phyloP scores from a whole-genome alignment of 1,140 invertebrate species.

The Chrysomallon squamiferum region DNA sequence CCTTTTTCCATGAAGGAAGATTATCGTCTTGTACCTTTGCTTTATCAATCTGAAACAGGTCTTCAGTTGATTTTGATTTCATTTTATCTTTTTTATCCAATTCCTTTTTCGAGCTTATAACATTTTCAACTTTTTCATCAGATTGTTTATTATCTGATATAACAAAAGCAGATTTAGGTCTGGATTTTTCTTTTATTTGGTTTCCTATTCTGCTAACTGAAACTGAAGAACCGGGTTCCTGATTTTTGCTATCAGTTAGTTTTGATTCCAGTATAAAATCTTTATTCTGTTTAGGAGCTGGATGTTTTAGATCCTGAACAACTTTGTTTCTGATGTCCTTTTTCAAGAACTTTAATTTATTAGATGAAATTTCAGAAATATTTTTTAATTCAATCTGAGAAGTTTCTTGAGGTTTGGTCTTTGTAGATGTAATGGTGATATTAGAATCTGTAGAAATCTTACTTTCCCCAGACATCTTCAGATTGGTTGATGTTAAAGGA shows the following conservation, averaged over 20 bases:
- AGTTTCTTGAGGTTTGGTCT: neutral
- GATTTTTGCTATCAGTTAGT: no score
- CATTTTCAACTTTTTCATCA: neutral
- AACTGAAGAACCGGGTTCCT: no score
- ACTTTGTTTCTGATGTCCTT: no score
- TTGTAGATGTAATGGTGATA: neutral
- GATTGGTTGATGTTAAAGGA: neutral
- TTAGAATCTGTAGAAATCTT: neutral
- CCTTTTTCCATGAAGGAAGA: slow-evolving; percentile 31
- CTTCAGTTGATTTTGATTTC: neutral
- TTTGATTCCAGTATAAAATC: neutral
- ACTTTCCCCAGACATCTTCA: neutral
- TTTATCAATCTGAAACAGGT: neutral
- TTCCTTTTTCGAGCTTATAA: neutral
- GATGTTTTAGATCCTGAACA: neutral
- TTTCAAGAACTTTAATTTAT: neutral
- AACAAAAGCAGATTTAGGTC: neutral
- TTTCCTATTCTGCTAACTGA: neutral
- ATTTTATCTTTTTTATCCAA: neutral
- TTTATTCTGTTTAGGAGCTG: neutral
- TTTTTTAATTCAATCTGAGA: neutral
- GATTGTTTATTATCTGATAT: neutral
- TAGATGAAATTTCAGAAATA: neutral
- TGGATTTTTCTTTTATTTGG: neutral
- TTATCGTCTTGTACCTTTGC: slow-evolving; percentile 7